Conservation (phyloP, 2,888 invertebrate species). For the Hemistola chrysoprasaria region DNA sequence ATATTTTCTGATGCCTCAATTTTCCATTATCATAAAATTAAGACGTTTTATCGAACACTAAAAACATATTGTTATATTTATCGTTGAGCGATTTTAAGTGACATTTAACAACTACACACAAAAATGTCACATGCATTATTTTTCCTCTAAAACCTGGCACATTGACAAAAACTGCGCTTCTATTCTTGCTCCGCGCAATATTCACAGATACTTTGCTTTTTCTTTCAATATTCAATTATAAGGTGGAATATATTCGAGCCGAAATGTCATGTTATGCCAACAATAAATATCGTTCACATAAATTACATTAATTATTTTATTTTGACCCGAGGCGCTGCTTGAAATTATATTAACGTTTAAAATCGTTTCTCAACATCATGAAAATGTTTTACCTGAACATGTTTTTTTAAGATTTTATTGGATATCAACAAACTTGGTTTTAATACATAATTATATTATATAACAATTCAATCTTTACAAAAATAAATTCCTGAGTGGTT, state of each 20-base stretch:
- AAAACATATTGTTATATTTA: slow-evolving; percentile 1
- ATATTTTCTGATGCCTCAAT: too few relatives aligned
- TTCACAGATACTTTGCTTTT: slow-evolving; percentile 20
- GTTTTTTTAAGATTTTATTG: too few relatives aligned
- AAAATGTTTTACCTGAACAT: slow-evolving; percentile 16
- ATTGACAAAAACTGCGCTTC: background rate
- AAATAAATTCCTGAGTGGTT: too few relatives aligned
- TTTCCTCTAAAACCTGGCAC: too few relatives aligned
- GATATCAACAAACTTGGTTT: too few relatives aligned
- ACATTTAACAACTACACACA: slow-evolving; percentile 1
- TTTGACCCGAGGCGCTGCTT: slow-evolving; percentile 16
- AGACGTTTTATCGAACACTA: background rate
- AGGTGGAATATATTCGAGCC: slow-evolving; percentile 13
- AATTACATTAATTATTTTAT: slow-evolving; percentile 23
- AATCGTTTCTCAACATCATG: slow-evolving; percentile 11
- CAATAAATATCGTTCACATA: slow-evolving; percentile 24
- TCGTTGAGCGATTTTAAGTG: too few relatives aligned
- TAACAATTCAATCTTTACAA: too few relatives aligned
- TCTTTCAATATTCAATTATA: slow-evolving; percentile 39
- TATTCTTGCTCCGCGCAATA: slow-evolving; percentile 13
- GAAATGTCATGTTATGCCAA: slow-evolving; percentile 19
- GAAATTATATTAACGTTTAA: slow-evolving; percentile 14
- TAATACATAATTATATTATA: too few relatives aligned
- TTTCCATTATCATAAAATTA: too few relatives aligned
- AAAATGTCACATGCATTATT: background rate